Evolutionary conservation across 2,888 invertebrate genomes (phyloP), one percentile per base, ranked within the genome.

Genomic region (Patella depressa): DNA sequence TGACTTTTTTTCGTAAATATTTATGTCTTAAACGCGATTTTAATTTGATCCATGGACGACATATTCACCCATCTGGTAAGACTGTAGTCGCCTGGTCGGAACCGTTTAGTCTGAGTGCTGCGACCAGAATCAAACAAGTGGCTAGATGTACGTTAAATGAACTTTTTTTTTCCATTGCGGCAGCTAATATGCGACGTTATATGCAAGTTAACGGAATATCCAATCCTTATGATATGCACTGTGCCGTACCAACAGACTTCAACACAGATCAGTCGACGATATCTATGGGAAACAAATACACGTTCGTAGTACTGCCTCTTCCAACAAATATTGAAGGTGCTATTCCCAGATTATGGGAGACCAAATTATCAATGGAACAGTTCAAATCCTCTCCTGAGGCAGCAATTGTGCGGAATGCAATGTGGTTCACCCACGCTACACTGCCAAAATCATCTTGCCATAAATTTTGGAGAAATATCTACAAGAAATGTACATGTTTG

Each of bases 321-420:
- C 93, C 94, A 34, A 92, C 93, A 70, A 92, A 92, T 82, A 92
- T 92, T 2, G 94, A 94, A 86, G 93, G 93, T n/a, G 92, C 93
- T 59, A 93, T 94, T 53, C 94, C 94, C 1, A 90, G 94, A 53
- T 90, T 94, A 3, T 94, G 94, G 94, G 92, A 92, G 72, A 92
- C 93, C 53, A 92, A 93, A 69, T 91, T 92, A 70, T 87, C 91
- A 15, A 91, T 94, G 88, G 92, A 92, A 73, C 91, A 92, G 69
- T 88, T 93, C 75, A 92, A 92, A 84, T 86, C 88, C 7, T 93
- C 93, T n/a, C 91, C 93, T 2, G 93, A 93, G 85, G 92, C 93
- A 5, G 92, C 93, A 55, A 90, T 93, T 53, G 91, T 93, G 79
- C 93, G 92, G 82, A 91, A 92, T 53, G 92, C 92, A n/a, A 89